These are phyloP conservation scores for Rhyacophila evoluta DNA, from an alignment of 2,888 invertebrate genomes.

Conservation along the genomic window DNA sequence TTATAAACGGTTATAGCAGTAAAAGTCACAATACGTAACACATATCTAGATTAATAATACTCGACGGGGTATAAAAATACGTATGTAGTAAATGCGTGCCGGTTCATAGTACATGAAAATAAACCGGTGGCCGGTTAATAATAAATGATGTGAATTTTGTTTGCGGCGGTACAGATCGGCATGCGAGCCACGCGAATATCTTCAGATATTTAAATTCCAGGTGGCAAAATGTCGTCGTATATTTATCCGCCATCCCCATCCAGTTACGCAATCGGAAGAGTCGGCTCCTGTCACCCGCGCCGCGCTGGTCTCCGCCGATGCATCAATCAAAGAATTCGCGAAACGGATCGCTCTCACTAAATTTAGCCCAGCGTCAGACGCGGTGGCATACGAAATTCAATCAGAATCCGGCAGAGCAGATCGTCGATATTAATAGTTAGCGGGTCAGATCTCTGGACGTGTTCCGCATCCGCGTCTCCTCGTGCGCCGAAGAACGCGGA, in stretches of 20 bases:
- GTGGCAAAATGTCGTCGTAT: constrained; percentile 4
- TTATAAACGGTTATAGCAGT: no score
- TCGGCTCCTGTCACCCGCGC: constrained; percentile 31
- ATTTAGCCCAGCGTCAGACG: constrained; percentile 1
- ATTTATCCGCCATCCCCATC: neutral
- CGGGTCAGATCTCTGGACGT: constrained; percentile 43
- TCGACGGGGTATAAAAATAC: no score
- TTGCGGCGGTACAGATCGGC: neutral
- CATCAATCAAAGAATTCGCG: neutral
- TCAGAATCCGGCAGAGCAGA: constrained; percentile 46
- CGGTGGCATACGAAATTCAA: neutral
- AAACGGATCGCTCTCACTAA: constrained; percentile 16
- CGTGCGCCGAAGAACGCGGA: neutral
- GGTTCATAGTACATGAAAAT: neutral
- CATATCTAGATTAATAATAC: no score
- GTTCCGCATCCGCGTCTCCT: neutral
- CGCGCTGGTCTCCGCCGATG: neutral
- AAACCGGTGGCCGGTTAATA: neutral
- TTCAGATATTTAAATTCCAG: neutral
- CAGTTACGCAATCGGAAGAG: neutral
- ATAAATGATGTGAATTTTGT: neutral
- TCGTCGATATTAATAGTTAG: constrained; percentile 53
- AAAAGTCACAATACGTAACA: no score
- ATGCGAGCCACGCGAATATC: neutral
- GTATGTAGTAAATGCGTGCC: no score